Conservation (phyloP, 2,797 vertebrate species). For the Notolabrus celidotus region DNA sequence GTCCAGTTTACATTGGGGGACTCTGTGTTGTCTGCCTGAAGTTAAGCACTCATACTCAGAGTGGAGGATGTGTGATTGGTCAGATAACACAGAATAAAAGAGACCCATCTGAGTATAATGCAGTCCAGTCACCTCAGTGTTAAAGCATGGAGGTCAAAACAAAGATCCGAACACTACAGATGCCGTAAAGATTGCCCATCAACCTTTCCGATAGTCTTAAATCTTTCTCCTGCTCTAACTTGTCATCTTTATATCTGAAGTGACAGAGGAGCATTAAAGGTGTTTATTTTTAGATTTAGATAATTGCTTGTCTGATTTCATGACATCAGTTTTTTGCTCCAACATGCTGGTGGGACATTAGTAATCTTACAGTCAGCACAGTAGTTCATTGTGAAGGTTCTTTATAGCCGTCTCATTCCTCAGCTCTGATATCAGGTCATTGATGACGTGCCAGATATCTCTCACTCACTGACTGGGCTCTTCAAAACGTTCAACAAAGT, state of each 20-base stretch:
- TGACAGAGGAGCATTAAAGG: not conserved
- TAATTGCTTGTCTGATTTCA: conserved; percentile 17
- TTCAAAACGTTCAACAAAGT: conserved; percentile 14
- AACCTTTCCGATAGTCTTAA: not conserved
- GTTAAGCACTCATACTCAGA: too few relatives aligned
- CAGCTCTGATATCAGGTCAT: conserved; percentile 42
- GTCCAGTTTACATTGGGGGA: too few relatives aligned
- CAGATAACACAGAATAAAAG: too few relatives aligned
- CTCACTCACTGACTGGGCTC: not conserved
- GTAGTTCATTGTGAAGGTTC: conserved; percentile 40
- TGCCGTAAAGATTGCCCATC: not conserved
- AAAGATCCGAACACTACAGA: not conserved
- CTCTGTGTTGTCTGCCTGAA: too few relatives aligned
- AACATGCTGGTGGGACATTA: conserved; percentile 28
- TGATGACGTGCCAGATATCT: conserved; percentile 43
- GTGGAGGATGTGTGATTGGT: too few relatives aligned
- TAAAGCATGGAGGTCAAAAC: not conserved
- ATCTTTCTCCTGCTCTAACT: not conserved
- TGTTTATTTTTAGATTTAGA: not conserved
- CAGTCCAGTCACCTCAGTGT: not conserved
- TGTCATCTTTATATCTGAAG: not conserved
- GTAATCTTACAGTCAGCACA: conserved; percentile 20
- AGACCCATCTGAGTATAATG: too few relatives aligned
- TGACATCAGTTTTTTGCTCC: conserved; percentile 32
- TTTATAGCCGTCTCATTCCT: conserved; percentile 47